phyloP scores from a whole-genome alignment of 1,140 invertebrate species.

The Polypedilum pembai region DNA sequence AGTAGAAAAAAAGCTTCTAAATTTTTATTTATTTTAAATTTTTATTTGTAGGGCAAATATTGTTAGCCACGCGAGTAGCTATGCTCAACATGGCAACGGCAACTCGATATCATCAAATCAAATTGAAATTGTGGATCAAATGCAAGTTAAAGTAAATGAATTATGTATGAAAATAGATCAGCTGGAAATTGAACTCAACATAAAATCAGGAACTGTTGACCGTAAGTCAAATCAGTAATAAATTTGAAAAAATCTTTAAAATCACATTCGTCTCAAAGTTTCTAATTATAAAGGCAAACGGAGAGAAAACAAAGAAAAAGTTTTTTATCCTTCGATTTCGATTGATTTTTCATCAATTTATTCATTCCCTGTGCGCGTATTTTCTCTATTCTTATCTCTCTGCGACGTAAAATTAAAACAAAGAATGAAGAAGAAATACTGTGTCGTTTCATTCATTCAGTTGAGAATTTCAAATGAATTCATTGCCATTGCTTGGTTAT shows the following conservation, averaged over 20 bases:
- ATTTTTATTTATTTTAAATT: constrained; percentile 28
- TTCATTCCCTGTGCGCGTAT: not conserved
- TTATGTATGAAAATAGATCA: constrained; percentile 48
- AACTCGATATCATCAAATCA: constrained; percentile 45
- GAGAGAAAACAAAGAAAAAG: not conserved
- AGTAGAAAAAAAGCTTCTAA: not conserved
- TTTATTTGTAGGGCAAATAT: constrained; percentile 45
- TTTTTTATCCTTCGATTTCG: not conserved
- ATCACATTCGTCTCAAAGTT: not conserved
- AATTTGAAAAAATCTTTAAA: not conserved
- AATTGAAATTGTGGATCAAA: constrained; percentile 36
- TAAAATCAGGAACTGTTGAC: constrained; percentile 50
- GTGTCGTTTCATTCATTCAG: too few species aligned
- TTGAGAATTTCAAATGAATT: not conserved
- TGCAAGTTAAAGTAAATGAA: constrained; percentile 48
- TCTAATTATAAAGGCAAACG: not conserved
- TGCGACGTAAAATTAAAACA: too few species aligned
- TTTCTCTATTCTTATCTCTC: too few species aligned
- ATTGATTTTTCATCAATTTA: not conserved
- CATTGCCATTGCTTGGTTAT: constrained; percentile 3
- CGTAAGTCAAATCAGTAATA: constrained; percentile 41
- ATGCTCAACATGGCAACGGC: constrained; percentile 45
- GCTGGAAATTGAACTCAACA: constrained; percentile 47
- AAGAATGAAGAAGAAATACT: too few species aligned
- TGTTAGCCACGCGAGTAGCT: constrained; percentile 48